Percentiles rank a stretch among this genome's conserved stretches.
Conservation (phyloP, 2,113 vertebrate genomes). For the Callocephalon fimbriatum region DNA sequence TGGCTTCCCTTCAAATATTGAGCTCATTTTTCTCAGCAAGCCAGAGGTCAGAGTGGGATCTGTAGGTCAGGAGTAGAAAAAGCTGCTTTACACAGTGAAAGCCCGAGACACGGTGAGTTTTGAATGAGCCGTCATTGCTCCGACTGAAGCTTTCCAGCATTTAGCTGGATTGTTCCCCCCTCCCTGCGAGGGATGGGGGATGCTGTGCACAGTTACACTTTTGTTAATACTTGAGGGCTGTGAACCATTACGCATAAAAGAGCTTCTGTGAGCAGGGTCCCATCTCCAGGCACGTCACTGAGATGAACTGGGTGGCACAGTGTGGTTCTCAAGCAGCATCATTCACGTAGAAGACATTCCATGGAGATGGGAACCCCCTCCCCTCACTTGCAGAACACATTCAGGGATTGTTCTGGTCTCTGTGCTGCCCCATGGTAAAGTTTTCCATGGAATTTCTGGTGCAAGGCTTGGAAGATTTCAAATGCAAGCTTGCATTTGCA, state of each 20-base stretch:
- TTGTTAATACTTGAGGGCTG: constrained; percentile 31
- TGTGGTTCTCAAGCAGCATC: neutral
- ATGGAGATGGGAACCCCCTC: neutral
- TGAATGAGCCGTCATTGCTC: neutral
- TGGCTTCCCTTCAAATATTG: constrained; percentile 73
- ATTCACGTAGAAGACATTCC: constrained; percentile 4
- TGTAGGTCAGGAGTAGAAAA: constrained; percentile 42
- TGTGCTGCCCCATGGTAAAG: neutral
- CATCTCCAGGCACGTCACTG: neutral
- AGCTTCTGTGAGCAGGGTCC: constrained; percentile 1
- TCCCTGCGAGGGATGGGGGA: neutral
- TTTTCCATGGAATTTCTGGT: constrained; percentile 1
- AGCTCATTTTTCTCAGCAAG: constrained; percentile 50
- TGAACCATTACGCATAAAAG: neutral
- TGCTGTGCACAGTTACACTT: constrained; percentile 24
- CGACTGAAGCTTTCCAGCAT: neutral
- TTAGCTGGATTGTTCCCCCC: neutral
- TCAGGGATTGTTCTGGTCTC: constrained; percentile 30
- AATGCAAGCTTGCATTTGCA: neutral
- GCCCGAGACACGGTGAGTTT: neutral
- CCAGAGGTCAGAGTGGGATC: constrained; percentile 56
- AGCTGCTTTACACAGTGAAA: constrained; percentile 28
- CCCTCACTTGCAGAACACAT: neutral
- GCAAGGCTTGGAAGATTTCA: neutral
- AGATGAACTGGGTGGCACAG: neutral